These are phyloP conservation scores for Luscinia luscinia DNA, from an alignment of 2,797 vertebrate species.

Conservation along the genomic window DNA sequence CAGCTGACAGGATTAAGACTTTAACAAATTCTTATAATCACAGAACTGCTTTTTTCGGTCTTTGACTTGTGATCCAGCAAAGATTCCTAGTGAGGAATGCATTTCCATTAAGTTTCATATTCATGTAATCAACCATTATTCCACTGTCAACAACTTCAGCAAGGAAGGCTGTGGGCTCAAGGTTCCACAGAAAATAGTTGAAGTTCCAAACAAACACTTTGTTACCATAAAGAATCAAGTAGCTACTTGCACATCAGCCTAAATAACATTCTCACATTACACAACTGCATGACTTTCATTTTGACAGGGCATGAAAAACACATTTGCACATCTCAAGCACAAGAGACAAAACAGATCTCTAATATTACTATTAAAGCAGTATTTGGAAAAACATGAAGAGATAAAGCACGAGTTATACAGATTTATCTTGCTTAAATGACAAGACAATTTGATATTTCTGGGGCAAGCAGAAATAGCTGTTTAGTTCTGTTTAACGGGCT, in stretches of 20 bases:
- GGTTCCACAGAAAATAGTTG: neutral
- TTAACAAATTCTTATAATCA: conserved; percentile 14
- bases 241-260: neutral
- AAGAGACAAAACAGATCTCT: conserved; percentile 38
- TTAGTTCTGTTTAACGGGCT: neutral
- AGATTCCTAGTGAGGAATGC: neutral
- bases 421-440: conserved; percentile 6
- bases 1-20: conserved; percentile 19
- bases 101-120: neutral
- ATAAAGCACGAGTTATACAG: neutral
- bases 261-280: neutral
- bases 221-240: neutral
- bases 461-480: neutral
- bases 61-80: neutral
- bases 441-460: conserved; percentile 48
- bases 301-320: conserved; percentile 40
- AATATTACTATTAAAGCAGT: conserved; percentile 27
- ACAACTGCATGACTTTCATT: neutral
- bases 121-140: neutral
- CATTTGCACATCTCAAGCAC: conserved; percentile 23
- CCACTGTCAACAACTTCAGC: neutral
- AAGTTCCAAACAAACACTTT: neutral
- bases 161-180: neutral
- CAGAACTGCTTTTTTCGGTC: neutral
- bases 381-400: conserved; percentile 35